Base-by-base conservation (phyloP, 2,113 vertebrate genomes). In the Apteryx mantelli region DNA sequence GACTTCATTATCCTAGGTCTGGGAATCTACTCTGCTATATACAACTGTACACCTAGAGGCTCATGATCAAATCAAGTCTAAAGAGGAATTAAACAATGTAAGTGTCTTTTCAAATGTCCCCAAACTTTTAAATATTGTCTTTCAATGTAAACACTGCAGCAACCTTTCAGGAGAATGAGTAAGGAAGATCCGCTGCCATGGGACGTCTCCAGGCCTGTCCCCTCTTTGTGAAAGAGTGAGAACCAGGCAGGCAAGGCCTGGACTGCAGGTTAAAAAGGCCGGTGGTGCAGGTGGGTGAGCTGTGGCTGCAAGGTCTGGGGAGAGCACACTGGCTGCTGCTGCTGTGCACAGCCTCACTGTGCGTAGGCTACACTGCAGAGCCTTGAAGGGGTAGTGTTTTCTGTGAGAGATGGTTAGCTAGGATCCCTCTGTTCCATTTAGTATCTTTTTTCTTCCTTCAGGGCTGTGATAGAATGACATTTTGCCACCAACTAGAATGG, bases 21-120 rank as follows among this genome's bases (percentile, higher is more conserved):
- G 28, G 28, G 71, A 66, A 71, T 22, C 34, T 48, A 1, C 68
- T 81, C 16, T 36, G 34, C 50, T 3, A 1, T 13, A 24, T 30
- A 22, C 19, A 36, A 4, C 0, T 0, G 5, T 38, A n/a, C 12
- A 10, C 4, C 11, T 8, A 7, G 7, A 10, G 24, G 10, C 15
- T 63, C 2, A 0, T 26, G 40, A 42, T 13, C 40, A 66, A 56
- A 50, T 71, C 11, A 55, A 38, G 32, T 44, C 34, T 84, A 8
- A 78, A 80, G 77, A n/a, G 60, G 14, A 84, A 75, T 71, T 65
- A 66, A 91, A 42, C 71, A 64, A 20, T 4, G 0, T 5, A 14
- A 38, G 18, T 38, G 26, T 28, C 40, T 64, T 70, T n/a, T 68
- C 56, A 73, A 82, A 64, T 9, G 13, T 48, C 22, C 10, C 24